Base-by-base conservation (phyloP, 2,888 invertebrate genomes). In the Tiliacea aurago region DNA sequence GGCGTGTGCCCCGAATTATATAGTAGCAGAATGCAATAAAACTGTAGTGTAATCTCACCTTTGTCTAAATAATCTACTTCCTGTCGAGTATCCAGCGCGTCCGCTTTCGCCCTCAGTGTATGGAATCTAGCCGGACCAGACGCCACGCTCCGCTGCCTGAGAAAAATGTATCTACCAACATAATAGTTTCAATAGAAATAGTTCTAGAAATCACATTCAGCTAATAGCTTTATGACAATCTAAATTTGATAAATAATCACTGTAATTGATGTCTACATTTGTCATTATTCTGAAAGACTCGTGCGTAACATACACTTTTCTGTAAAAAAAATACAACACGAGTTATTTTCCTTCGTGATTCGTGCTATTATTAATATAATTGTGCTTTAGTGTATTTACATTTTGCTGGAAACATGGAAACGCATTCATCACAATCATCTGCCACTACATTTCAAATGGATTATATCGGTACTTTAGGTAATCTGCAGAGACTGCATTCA, bases 131-230 rank as follows among this genome's bases (percentile, higher is more conserved):
- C 85, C 90, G 93, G 91, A 90, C 93, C 92, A 87, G 85, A 94
- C 92, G 95, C 91, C 82, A 94, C 92, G 95, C 91, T 91, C 91
- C 90, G 93, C 82, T 89, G 94, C 93, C 92, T 95, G 95, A 92
- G 95, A 95, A 95, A 94, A 95, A 94, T 94, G 92, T 89, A 88
- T 88, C 92, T 91, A 91, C 86, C 85, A 80, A 78, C 71, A 82
- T 84, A 85, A 84, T 85, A 80, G 75, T 69, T 83, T 68, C 70
- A 87, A 85, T 83, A 78, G 84, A 81, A 80, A 81, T 78, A 78
- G 69, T 76, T 78, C 62, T 86, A 80, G 80, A 84, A 80, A 78
- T 83, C 70, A 74, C 70, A 70, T 78, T 64, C 47, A 69, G 73
- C 69, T 84, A 74, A 77, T 76, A 76, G 63, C 63, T 76, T 56